Evolutionary conservation across 1,140 invertebrate genomes (phyloP).

Genomic region (Penaeus indicus): DNA sequence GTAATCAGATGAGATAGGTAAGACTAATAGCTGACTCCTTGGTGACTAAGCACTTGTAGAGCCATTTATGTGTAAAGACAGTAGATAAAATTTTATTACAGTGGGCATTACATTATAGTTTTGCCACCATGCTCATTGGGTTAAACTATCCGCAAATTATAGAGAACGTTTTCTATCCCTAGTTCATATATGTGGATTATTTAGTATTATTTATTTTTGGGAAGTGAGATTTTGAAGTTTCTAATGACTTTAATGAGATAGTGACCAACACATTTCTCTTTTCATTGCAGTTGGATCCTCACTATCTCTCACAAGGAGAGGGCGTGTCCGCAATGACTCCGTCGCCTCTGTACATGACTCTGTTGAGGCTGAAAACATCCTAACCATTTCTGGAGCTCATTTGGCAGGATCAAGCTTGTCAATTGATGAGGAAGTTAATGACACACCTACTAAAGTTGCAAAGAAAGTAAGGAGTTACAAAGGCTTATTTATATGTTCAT

Average conservation of each 20-base stretch:
- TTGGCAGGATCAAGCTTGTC: slow-evolving; percentile 33
- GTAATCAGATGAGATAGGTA: no score
- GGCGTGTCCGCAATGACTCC: slow-evolving; percentile 5
- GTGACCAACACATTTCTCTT: neutral
- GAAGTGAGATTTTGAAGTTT: no score
- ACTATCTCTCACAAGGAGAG: slow-evolving; percentile 26
- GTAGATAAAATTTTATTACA: no score
- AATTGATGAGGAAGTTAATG: neutral
- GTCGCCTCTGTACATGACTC: slow-evolving; percentile 47
- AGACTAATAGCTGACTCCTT: no score
- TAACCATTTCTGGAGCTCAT: slow-evolving; percentile 52
- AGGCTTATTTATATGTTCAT: neutral
- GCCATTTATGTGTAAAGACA: no score
- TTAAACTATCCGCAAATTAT: no score
- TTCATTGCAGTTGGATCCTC: slow-evolving; percentile 40
- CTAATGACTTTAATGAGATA: no score
- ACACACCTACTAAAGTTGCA: neutral
- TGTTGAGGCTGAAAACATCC: slow-evolving; percentile 49
- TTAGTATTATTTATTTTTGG: no score
- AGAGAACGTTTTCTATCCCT: no score
- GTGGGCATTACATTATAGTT: no score
- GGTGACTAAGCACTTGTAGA: no score
- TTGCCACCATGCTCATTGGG: neutral
- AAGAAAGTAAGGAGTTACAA: slow-evolving; percentile 29
- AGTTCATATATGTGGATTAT: no score